These are phyloP conservation scores for Dryococelus australis DNA, from an alignment of 2,888 invertebrate species.

Conservation along the genomic window DNA sequence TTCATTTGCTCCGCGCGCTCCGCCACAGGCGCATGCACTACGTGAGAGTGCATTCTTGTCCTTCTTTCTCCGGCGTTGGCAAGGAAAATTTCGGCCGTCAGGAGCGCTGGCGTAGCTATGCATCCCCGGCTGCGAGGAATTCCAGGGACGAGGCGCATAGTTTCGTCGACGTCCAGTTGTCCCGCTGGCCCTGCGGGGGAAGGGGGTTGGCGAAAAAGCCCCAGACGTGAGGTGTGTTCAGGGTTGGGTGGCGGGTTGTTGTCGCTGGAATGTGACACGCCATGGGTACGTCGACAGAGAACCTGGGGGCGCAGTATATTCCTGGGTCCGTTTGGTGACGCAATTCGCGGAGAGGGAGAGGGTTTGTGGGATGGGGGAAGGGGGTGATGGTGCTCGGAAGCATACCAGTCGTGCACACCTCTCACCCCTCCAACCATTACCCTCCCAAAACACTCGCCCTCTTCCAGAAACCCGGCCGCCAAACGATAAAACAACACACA, in stretches of 20 bases:
- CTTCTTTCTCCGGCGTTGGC: background rate
- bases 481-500: conserved; percentile 39
- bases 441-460: conserved; percentile 1
- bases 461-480: background rate
- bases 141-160: background rate
- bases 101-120: background rate
- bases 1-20: no score
- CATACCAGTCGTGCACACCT: background rate
- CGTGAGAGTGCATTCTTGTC: background rate
- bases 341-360: background rate
- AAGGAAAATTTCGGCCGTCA: background rate
- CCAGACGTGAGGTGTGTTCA: no score
- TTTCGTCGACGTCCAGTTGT: background rate
- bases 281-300: background rate
- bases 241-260: no score
- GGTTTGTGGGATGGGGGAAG: background rate
- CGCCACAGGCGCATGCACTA: no score
- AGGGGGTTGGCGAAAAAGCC: background rate
- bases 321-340: background rate
- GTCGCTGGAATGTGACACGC: background rate
- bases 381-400: background rate
- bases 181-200: background rate
- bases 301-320: background rate
- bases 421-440: background rate
- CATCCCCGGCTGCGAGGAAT: background rate